Evolutionary conservation across 2,888 invertebrate species (phyloP).

Genomic region (Neoascia interrupta): DNA sequence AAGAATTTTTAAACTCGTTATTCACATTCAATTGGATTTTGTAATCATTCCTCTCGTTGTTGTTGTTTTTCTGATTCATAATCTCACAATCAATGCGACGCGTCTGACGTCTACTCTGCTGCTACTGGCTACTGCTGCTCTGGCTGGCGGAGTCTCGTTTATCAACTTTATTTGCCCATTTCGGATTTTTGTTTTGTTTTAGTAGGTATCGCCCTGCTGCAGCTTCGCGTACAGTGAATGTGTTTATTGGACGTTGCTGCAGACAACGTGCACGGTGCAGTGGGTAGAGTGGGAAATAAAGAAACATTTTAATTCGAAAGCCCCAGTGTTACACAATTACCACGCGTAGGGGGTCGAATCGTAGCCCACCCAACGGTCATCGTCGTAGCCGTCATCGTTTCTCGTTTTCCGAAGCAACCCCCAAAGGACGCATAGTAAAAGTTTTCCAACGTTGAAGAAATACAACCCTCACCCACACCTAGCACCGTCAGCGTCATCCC

Average conservation of each 20-base stretch:
- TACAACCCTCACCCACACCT: background rate
- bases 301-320: background rate
- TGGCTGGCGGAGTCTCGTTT: constrained; percentile 45
- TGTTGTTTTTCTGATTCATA: constrained; percentile 25
- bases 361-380: constrained; percentile 39
- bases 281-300: constrained; percentile 11
- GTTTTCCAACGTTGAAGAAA: constrained; percentile 9
- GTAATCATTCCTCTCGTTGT: constrained; percentile 19
- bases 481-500: constrained; percentile 38
- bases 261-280: constrained; percentile 23
- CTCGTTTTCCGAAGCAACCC: background rate
- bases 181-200: background rate
- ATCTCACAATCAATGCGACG: constrained; percentile 42
- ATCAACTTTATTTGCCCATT: constrained; percentile 40
- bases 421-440: constrained; percentile 44
- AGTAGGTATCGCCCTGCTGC: constrained; percentile 6
- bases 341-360: constrained; percentile 27
- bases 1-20: constrained; percentile 8
- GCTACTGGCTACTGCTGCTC: no score
- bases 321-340: constrained; percentile 55
- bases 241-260: constrained; percentile 28
- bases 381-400: constrained; percentile 8
- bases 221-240: constrained; percentile 12
- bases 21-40: constrained; percentile 28
- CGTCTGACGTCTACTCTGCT: constrained; percentile 37